A percentile compares a stretch with the other conserved stretches of the same genome.
These are phyloP conservation scores for Drosophila equinoxialis DNA, from an alignment of 1,140 invertebrate species.

Conservation along the genomic window DNA sequence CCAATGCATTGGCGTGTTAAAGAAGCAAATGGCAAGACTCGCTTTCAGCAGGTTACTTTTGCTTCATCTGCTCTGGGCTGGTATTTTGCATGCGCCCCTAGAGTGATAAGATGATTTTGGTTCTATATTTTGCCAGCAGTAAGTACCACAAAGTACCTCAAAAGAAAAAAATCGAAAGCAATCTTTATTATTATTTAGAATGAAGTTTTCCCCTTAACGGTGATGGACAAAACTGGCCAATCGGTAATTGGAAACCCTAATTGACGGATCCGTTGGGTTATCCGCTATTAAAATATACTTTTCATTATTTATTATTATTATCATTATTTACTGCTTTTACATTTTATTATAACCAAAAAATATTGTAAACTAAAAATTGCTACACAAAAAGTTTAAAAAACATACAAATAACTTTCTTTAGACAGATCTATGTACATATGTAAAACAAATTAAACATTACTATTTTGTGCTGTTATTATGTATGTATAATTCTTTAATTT, in stretches of 20 bases:
- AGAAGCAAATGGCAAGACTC: conserved; percentile 81
- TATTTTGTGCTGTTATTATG: no score
- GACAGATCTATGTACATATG: no score
- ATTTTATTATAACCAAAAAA: conserved; percentile 49
- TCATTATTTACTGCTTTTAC: conserved; percentile 51
- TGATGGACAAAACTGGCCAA: no score
- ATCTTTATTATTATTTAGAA: conserved; percentile 46
- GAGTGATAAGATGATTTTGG: conserved; percentile 90
- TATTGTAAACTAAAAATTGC: conserved; percentile 53
- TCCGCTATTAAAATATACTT: conserved; percentile 53
- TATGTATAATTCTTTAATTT: no score
- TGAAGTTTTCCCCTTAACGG: conserved; percentile 79
- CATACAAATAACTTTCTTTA: conserved; percentile 30
- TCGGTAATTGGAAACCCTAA: conserved; percentile 78
- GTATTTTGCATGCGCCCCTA: conserved; percentile 90
- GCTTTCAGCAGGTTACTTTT: conserved; percentile 93
- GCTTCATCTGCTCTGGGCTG: conserved; percentile 85
- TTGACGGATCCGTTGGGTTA: conserved; percentile 46
- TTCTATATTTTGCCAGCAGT: conserved; percentile 89
- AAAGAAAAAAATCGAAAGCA: not conserved
- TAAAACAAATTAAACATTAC: no score
- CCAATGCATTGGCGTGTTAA: conserved; percentile 87
- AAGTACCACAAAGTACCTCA: conserved; percentile 23
- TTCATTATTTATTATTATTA: no score
- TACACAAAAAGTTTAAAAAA: conserved; percentile 30